Base-by-base conservation (phyloP, 2,888 invertebrate species). In the Torymus aiolomorphi region DNA sequence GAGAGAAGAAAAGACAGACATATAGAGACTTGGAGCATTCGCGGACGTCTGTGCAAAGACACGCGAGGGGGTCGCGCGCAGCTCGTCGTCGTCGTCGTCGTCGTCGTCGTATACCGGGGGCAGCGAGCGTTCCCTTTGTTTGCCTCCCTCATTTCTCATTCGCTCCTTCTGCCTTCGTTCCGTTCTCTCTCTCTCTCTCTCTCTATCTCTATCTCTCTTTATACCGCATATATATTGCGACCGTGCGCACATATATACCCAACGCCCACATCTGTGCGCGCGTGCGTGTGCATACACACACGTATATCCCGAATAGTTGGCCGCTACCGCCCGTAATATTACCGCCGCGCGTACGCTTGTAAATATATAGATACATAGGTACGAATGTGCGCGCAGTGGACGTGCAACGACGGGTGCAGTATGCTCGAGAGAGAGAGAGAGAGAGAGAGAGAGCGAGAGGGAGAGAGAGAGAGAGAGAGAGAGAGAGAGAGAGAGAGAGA, bases 101-200 rank as follows among this genome's bases (percentile, higher is more conserved):
- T 31, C 31, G 42, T 24, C 16, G 12, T 10, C 31, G n/a, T n/a
- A 31, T 52, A 42, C 16, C 54, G 42, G 54, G 66, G 12, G 51
- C 62, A 31, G 31, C 66, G 70, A 70, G 74, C 65, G 67, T 63
- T 74, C 66, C 75, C 75, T 75, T 79, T 79, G 74, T 75, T 70
- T 75, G 65, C 62, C 74, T 66, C 79, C 75, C 79, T 75, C 79
- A 65, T 79, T 74, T 66, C 74, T 69, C 78, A 54, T 78, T 78
- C 78, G 42, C 73, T 73, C 66, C 67, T 73, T 49, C 73, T 74
- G 59, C 66, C 61, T 54, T 13, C 56, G 56, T 57, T 75, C 11
- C 11, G 1, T 31, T 16, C 56, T 24, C 16, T 20, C 52, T 63
- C n/a, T 54, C 51, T 51, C 10, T 57, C 42, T 42, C 42, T 61